Percentiles rank a stretch among this genome's conserved stretches.
Evolutionary conservation across 2,888 invertebrate genomes (phyloP).

Genomic region (Portevinia maculata): DNA sequence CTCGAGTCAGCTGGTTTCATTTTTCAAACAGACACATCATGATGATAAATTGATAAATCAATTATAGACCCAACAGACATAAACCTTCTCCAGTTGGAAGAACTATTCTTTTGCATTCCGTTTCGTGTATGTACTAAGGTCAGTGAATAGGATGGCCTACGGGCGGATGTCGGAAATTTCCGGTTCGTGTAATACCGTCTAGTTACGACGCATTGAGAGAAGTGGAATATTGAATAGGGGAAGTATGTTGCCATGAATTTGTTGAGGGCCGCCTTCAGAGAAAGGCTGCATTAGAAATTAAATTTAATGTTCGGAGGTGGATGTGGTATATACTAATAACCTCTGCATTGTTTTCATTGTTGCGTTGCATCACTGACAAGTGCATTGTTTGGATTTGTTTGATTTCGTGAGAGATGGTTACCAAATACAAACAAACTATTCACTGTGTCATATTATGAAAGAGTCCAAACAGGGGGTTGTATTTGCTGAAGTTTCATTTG

Average conservation of each 20-base stretch:
- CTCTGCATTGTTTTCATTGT: neutral
- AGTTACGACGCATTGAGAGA: constrained; percentile 45
- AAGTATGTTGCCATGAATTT: neutral
- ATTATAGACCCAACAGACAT: no score
- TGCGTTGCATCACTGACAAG: neutral
- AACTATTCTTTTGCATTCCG: constrained; percentile 4
- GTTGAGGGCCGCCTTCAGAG: neutral
- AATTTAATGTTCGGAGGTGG: constrained; percentile 9
- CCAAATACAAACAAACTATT: no score
- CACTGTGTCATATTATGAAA: no score
- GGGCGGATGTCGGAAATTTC: constrained; percentile 59
- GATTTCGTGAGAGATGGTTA: no score
- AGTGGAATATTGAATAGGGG: neutral
- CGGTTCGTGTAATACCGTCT: constrained; percentile 55
- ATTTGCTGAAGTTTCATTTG: no score
- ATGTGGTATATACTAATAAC: neutral
- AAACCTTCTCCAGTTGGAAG: no score
- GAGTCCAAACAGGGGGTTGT: no score
- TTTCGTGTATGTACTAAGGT: neutral
- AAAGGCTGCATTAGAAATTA: neutral
- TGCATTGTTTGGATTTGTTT: neutral
- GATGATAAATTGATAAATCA: no score
- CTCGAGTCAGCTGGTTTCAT: no score
- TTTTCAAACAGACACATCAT: no score
- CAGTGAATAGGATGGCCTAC: constrained; percentile 16